A percentile compares a stretch with the other conserved stretches of the same genome.
phyloP scores from a whole-genome alignment of 2,797 vertebrate species.

The Notolepis coatsorum region DNA sequence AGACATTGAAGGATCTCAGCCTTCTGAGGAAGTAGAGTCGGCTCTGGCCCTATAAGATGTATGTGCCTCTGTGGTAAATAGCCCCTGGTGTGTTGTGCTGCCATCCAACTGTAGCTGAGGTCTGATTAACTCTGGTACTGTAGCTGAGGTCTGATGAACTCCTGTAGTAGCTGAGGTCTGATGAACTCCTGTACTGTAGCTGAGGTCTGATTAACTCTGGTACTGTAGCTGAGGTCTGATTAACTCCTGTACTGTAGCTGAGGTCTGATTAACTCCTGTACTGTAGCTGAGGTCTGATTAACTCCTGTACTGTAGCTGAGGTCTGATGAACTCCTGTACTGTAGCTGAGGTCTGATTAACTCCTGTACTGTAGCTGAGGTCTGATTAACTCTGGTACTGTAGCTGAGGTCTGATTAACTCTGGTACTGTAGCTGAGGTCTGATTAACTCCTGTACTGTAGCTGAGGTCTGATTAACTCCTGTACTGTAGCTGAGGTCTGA shows the following conservation, averaged over 20 bases:
- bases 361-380: too few relatives aligned
- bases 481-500: too few relatives aligned
- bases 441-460: too few relatives aligned
- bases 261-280: conserved; percentile 42
- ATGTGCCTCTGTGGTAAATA: neutral
- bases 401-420: too few relatives aligned
- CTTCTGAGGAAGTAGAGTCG: too few relatives aligned
- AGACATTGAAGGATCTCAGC: too few relatives aligned
- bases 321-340: conserved; percentile 40
- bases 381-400: too few relatives aligned
- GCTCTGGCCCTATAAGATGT: conserved; percentile 8
- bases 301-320: too few relatives aligned
- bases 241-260: conserved; percentile 14
- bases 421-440: too few relatives aligned
- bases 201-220: too few relatives aligned
- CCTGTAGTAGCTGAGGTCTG: conserved; percentile 31
- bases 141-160: conserved; percentile 42
- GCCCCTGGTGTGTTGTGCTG: conserved; percentile 24
- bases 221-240: conserved; percentile 52
- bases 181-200: conserved; percentile 15
- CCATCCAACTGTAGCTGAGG: conserved; percentile 31
- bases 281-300: neutral
- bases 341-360: conserved; percentile 39
- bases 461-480: too few relatives aligned
- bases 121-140: too few relatives aligned